Conservation (phyloP, 2,797 vertebrate species). For the Coregonus ussuriensis region DNA sequence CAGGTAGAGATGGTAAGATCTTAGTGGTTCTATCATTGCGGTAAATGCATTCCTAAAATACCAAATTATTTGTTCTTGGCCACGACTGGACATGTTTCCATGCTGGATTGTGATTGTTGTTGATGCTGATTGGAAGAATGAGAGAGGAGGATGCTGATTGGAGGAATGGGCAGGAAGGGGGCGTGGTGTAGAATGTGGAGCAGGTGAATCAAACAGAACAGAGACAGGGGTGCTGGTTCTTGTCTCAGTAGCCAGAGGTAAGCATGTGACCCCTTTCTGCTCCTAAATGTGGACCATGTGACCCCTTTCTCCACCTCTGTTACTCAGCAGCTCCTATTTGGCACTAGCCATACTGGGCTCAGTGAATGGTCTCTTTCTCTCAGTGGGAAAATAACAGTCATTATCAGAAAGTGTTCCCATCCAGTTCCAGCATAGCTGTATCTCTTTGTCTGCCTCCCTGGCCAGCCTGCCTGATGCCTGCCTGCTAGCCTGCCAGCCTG, state of each 20-base stretch:
- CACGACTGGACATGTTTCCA: neutral
- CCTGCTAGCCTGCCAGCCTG: too few species aligned
- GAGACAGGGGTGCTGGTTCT: neutral
- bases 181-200: constrained; percentile 3
- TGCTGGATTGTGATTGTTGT: constrained; percentile 8
- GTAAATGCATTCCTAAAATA: neutral
- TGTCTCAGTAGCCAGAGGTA: constrained; percentile 4
- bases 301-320: constrained; percentile 48
- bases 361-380: constrained; percentile 60
- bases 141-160: neutral
- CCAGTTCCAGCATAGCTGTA: constrained; percentile 55
- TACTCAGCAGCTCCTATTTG: constrained; percentile 63
- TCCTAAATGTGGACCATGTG: constrained; percentile 55
- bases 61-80: constrained; percentile 12
- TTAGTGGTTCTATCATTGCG: constrained; percentile 1
- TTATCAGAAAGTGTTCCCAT: constrained; percentile 80
- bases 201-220: constrained; percentile 18
- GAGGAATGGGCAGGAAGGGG: constrained; percentile 2
- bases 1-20: constrained; percentile 16
- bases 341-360: constrained; percentile 43
- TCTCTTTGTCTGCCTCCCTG: neutral
- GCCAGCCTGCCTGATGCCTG: too few species aligned
- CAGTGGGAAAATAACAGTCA: constrained; percentile 72
- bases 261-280: constrained; percentile 55
- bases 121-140: neutral